Evolutionary conservation across 2,888 invertebrate species (phyloP), one percentile per base, ranked within the genome.

Genomic region (Anodontia alba): DNA sequence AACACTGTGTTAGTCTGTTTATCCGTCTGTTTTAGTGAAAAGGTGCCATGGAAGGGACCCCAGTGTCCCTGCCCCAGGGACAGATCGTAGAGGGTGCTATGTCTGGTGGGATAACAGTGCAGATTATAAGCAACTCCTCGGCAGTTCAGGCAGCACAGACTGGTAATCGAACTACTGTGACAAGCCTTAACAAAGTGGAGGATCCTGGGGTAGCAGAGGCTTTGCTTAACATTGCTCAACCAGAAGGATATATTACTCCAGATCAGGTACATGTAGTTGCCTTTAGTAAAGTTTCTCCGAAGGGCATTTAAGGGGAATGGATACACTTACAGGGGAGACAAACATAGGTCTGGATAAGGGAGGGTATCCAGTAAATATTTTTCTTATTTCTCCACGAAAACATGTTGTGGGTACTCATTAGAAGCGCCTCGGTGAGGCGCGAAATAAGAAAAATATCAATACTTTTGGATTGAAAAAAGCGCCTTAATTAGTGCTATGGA

Each of bases 141-240:
- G n/a, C 26, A 10, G 15, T 73, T 20, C 62, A 38, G 29, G 29
- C 26, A 12, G 17, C 54, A 5, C 54, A 54, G 5, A 23, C n/a
- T 5, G 20, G 17, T 20, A 49, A 20, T 49, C 49, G 10, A 54
- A 5, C 12, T 12, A 26, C 23, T 26, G 54, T 26, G 2, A 54
- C 23, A 8, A 15, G 7, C 23, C 26, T 54, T 1, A 26, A 26
- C 10, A 54, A 54, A 10, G 49, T 46, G 20, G 54, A 26, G 2
- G 54, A 8, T 7, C 54, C 23, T 3, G 33, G 76, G 10, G 78
- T 73, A 0, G 73, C 80, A 17, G 80, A 81, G 62, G 76, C 80
- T 17, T 29, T 83, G 42, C 43, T 83, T 33, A 73, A 83, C 38
- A 80, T 83, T 54, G 73, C 72, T 15, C 84, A 84, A 29, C 70